Percentiles rank a stretch among this genome's conserved stretches.
phyloP scores from a whole-genome alignment of 2,888 invertebrate genomes.

The Malthinus seriepunctatus region DNA sequence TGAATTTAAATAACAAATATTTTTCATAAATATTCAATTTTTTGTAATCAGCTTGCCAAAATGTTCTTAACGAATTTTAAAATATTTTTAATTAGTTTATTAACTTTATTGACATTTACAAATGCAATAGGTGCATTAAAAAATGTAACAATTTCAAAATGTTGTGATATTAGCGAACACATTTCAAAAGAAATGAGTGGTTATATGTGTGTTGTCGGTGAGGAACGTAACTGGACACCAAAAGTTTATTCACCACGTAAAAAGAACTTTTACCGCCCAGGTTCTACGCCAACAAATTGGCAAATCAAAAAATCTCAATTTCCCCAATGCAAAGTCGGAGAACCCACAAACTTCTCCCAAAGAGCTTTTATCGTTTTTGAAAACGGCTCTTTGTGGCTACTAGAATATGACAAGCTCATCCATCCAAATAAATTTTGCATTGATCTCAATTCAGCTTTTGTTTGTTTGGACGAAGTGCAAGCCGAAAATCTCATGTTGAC shows the following conservation, averaged over 20 bases:
- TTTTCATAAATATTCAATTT: conserved; percentile 4
- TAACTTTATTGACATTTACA: conserved; percentile 5
- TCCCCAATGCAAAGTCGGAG: conserved; percentile 52
- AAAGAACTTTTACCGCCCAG: conserved; percentile 50
- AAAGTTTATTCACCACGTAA: conserved; percentile 57
- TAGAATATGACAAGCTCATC: conserved; percentile 55
- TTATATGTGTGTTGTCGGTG: conserved; percentile 8
- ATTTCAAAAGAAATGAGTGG: conserved; percentile 41
- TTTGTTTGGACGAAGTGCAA: conserved; percentile 58
- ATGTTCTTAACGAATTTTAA: conserved; percentile 7
- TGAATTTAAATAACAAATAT: conserved; percentile 8
- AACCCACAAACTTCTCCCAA: conserved; percentile 14
- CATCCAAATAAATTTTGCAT: conserved; percentile 68
- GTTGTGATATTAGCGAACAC: conserved; percentile 46
- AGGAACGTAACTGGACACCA: conserved; percentile 15
- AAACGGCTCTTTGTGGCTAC: conserved; percentile 66
- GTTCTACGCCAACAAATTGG: conserved; percentile 58
- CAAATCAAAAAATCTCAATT: conserved; percentile 45
- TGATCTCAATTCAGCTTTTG: conserved; percentile 66
- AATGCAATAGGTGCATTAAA: conserved; percentile 14
- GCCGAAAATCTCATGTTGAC: conserved; percentile 42
- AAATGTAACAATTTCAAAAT: conserved; percentile 46
- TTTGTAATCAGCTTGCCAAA: background rate
- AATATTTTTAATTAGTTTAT: conserved; percentile 9
- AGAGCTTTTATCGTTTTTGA: conserved; percentile 57